Evolutionary conservation across 2,113 vertebrate species (phyloP).

Genomic region (Geococcyx californianus): DNA sequence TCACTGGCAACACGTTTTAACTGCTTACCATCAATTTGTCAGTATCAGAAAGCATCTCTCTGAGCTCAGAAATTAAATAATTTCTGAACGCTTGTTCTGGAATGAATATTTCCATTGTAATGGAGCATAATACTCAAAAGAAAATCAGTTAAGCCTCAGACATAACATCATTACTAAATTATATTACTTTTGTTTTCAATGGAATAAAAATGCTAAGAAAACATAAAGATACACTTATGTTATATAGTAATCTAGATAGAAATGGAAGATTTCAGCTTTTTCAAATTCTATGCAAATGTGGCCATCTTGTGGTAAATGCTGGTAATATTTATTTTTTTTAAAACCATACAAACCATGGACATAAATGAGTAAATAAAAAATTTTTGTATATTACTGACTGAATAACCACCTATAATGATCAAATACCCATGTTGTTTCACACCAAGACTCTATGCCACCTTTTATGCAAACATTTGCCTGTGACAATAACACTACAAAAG

Average conservation of each 20-base stretch:
- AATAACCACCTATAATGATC: neutral
- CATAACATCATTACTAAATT: neutral
- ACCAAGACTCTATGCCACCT: neutral
- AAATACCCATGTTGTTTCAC: neutral
- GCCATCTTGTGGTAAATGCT: slow-evolving; percentile 77
- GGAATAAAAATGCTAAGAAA: no score
- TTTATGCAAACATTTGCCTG: neutral
- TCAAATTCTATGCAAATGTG: slow-evolving; percentile 55
- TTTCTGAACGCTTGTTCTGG: neutral
- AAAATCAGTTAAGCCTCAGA: neutral
- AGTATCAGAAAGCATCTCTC: neutral
- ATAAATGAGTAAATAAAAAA: neutral
- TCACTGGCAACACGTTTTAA: neutral
- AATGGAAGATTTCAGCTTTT: neutral
- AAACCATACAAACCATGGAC: neutral
- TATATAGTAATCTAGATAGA: neutral
- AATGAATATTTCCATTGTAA: neutral
- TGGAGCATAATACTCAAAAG: neutral
- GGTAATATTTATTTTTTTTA: neutral
- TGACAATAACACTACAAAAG: neutral
- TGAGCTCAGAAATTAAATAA: neutral
- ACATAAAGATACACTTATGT: no score
- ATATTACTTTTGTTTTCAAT: no score
- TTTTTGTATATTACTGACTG: neutral
- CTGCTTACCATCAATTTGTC: neutral